Evolutionary conservation across 2,888 invertebrate genomes (phyloP).

Genomic region (Caenorhabditis imperialis): DNA sequence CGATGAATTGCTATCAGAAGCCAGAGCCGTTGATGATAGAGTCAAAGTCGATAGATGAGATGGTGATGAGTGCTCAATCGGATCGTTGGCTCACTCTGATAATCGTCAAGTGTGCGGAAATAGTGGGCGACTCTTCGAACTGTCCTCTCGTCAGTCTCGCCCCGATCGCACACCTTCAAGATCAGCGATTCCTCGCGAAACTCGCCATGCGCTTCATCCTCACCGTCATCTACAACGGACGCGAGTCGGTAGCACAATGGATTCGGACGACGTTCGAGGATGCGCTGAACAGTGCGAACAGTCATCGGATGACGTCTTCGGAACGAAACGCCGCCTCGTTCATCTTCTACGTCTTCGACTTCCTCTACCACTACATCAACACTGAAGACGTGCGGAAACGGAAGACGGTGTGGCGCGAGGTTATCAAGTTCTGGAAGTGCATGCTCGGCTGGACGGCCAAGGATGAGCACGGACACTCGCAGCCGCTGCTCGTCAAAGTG

Average conservation of each 20-base stretch:
- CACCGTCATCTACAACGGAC: constrained; percentile 4
- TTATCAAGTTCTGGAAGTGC: constrained; percentile 23
- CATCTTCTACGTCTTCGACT: constrained; percentile 44
- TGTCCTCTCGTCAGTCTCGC: constrained; percentile 13
- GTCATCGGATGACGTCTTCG: constrained; percentile 6
- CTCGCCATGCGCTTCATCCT: constrained; percentile 33
- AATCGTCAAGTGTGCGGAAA: constrained; percentile 27
- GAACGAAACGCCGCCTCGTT: constrained; percentile 23
- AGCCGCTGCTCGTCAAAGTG: constrained; percentile 36
- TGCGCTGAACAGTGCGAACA: constrained; percentile 1
- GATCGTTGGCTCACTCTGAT: constrained; percentile 33
- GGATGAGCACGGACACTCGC: constrained; percentile 37
- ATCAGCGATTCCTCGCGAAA: constrained; percentile 17
- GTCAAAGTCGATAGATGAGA: constrained; percentile 20
- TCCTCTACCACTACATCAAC: constrained; percentile 35
- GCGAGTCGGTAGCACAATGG: constrained; percentile 18
- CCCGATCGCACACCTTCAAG: constrained; percentile 26
- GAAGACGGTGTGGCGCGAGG: constrained; percentile 6
- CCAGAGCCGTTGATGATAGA: constrained; percentile 26
- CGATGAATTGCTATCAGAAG: constrained; percentile 25
- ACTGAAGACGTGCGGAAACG: constrained; percentile 5
- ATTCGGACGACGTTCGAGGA: constrained; percentile 46
- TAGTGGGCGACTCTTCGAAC: constrained; percentile 18
- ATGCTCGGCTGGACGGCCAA: constrained; percentile 21
- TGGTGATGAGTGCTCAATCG: neutral